Percentiles rank a stretch among this genome's conserved stretches.
phyloP scores from a whole-genome alignment of 2,888 invertebrate genomes.

The Neocrepidodera transversa region DNA sequence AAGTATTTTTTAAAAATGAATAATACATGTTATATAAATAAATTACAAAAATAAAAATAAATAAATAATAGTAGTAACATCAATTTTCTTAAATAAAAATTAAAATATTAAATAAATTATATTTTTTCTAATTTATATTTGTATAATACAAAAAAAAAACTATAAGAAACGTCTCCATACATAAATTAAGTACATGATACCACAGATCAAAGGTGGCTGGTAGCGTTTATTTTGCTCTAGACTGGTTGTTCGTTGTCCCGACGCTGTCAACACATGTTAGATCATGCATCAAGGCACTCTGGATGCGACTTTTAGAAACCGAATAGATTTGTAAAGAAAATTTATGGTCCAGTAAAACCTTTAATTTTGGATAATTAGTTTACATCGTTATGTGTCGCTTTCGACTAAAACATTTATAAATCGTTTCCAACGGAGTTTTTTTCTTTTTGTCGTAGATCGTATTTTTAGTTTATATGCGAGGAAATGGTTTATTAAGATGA shows the following conservation, averaged over 20 bases:
- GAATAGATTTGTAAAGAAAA: slow-evolving; percentile 57
- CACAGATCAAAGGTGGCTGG: slow-evolving; percentile 48
- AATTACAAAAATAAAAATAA: too few species aligned
- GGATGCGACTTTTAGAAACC: slow-evolving; percentile 47
- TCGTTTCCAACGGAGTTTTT: slow-evolving; percentile 19
- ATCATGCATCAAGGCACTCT: slow-evolving; percentile 44
- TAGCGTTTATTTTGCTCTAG: slow-evolving; percentile 41
- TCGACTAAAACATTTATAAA: slow-evolving; percentile 33
- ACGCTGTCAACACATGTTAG: slow-evolving; percentile 49
- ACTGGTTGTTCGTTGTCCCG: slow-evolving; percentile 39
- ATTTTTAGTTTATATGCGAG: slow-evolving; percentile 6
- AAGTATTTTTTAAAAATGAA: too few species aligned
- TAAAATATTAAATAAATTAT: too few species aligned
- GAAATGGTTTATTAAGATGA: slow-evolving; percentile 13
- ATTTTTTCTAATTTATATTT: too few species aligned
- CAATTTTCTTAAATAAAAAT: too few species aligned
- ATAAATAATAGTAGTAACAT: too few species aligned
- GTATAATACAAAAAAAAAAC: slow-evolving; percentile 9
- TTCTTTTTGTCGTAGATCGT: slow-evolving; percentile 20
- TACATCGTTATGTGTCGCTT: slow-evolving; percentile 40
- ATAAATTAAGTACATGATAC: slow-evolving; percentile 44
- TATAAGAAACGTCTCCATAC: slow-evolving; percentile 14
- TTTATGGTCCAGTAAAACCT: slow-evolving; percentile 56
- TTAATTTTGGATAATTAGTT: slow-evolving; percentile 48
- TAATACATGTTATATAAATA: too few species aligned